Evolutionary conservation across 2,888 invertebrate genomes (phyloP).

Genomic region (Apamea monoglypha): DNA sequence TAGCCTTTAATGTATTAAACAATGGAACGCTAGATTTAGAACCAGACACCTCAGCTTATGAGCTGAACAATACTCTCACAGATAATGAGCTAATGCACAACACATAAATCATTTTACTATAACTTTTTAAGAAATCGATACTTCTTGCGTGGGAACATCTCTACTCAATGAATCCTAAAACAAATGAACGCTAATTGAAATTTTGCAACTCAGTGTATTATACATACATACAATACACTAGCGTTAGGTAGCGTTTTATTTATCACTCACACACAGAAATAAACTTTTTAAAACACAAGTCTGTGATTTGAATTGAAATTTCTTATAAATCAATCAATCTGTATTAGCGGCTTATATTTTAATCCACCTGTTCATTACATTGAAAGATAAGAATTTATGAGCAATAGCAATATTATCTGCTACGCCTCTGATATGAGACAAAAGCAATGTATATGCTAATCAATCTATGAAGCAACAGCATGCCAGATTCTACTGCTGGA

Average conservation of each 20-base stretch:
- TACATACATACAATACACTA: neutral
- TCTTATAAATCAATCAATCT: slow-evolving; percentile 57
- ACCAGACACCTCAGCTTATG: neutral
- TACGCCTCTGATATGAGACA: slow-evolving; percentile 14
- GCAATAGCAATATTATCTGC: slow-evolving; percentile 13
- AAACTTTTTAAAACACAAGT: slow-evolving; percentile 8
- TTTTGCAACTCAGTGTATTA: slow-evolving; percentile 22
- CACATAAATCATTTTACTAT: slow-evolving; percentile 21
- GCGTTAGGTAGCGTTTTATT: neutral
- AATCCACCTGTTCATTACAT: slow-evolving; percentile 35
- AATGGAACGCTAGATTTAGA: neutral
- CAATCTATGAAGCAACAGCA: slow-evolving; percentile 13
- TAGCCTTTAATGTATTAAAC: neutral
- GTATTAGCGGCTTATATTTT: slow-evolving; percentile 52
- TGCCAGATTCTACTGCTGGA: neutral
- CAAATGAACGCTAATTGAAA: slow-evolving; percentile 43
- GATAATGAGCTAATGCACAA: neutral
- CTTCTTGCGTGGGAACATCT: slow-evolving; percentile 33
- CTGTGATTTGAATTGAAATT: slow-evolving; percentile 38
- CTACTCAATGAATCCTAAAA: slow-evolving; percentile 19
- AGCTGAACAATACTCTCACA: neutral
- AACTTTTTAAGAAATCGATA: slow-evolving; percentile 20
- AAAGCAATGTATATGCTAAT: slow-evolving; percentile 26
- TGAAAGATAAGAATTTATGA: slow-evolving; percentile 22
- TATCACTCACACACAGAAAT: slow-evolving; percentile 8